phyloP scores from a whole-genome alignment of 2,888 invertebrate species.

The Erebia epiphron region DNA sequence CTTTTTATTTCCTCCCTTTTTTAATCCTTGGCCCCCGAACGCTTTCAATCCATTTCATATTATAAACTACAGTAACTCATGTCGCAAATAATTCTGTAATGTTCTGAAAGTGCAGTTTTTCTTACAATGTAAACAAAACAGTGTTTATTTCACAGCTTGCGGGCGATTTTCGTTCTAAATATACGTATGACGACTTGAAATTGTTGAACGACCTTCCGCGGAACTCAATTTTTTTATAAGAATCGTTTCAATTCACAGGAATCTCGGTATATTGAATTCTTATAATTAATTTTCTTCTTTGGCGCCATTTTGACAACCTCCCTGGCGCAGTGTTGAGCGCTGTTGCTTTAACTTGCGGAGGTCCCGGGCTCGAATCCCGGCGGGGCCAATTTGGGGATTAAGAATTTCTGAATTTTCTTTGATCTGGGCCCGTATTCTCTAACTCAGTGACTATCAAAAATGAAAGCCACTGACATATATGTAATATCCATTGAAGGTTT shows the following conservation, averaged over 20 bases:
- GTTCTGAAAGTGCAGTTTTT: slow-evolving; percentile 30
- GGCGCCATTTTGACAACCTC: no score
- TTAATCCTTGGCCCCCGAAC: not conserved
- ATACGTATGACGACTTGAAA: slow-evolving; percentile 35
- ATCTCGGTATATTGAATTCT: not conserved
- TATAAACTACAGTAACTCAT: not conserved
- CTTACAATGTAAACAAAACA: slow-evolving; percentile 31
- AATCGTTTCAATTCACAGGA: slow-evolving; percentile 3
- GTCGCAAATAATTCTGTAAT: slow-evolving; percentile 10
- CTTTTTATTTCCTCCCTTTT: not conserved
- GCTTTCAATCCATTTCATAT: not conserved
- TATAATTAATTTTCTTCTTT: no score
- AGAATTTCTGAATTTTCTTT: no score
- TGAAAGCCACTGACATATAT: no score
- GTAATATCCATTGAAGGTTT: no score
- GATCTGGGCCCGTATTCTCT: no score
- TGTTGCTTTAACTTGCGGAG: no score
- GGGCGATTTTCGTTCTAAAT: slow-evolving; percentile 32
- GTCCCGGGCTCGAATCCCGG: no score
- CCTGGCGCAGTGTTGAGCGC: no score
- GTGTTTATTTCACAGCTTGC: slow-evolving; percentile 20
- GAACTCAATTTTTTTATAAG: slow-evolving; percentile 22
- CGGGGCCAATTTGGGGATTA: no score
- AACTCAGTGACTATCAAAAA: no score
- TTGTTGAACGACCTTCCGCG: slow-evolving; percentile 24